phyloP scores from a whole-genome alignment of 2,888 invertebrate species.

The Thymelicus sylvestris region DNA sequence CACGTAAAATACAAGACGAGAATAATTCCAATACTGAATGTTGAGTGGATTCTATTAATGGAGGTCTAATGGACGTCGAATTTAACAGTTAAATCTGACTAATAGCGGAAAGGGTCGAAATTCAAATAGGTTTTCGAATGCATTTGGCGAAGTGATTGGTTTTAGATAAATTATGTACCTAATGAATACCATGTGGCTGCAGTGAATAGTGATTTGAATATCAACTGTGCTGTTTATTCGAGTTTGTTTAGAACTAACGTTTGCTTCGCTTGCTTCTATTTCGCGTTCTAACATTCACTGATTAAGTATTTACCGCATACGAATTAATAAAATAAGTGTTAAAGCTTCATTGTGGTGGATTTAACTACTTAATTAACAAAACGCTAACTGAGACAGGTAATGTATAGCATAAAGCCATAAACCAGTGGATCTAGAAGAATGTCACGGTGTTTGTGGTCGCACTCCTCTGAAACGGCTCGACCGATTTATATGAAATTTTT shows the following conservation, averaged over 20 bases:
- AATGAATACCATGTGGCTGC: not conserved
- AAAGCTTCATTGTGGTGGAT: too few relatives aligned
- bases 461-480: too few relatives aligned
- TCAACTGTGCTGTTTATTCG: not conserved
- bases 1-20: slow-evolving; percentile 41
- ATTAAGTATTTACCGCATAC: too few relatives aligned
- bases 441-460: too few relatives aligned
- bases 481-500: too few relatives aligned
- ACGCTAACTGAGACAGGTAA: too few relatives aligned
- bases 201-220: not conserved
- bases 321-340: too few relatives aligned
- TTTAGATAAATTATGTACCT: slow-evolving; percentile 14
- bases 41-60: slow-evolving; percentile 35
- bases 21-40: slow-evolving; percentile 33
- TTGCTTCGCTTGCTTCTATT: too few relatives aligned
- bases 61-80: slow-evolving; percentile 30
- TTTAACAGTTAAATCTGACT: slow-evolving; percentile 23
- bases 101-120: slow-evolving; percentile 21
- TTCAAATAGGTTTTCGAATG: slow-evolving; percentile 11
- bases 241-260: not conserved
- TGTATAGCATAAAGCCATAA: too few relatives aligned
- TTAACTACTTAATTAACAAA: too few relatives aligned
- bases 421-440: too few relatives aligned
- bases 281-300: too few relatives aligned
- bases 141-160: slow-evolving; percentile 26